A percentile compares a stretch with the other conserved stretches of the same genome.
Evolutionary conservation across 2,797 vertebrate genomes (phyloP).

Genomic region (Macroramphosus scolopax): DNA sequence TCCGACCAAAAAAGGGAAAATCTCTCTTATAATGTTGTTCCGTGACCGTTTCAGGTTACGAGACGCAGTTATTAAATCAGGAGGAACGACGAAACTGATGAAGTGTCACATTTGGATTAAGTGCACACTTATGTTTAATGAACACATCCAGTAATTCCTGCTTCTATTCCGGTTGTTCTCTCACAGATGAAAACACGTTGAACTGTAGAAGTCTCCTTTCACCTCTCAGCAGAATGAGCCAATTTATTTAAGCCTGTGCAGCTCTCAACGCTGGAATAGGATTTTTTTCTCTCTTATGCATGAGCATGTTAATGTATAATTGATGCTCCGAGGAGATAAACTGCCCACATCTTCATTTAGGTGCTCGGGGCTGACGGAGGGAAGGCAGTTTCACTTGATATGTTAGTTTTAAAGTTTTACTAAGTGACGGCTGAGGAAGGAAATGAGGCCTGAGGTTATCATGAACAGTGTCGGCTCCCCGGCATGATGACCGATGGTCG

Average conservation of each 20-base stretch:
- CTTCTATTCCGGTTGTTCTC: conserved; percentile 32
- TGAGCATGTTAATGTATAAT: conserved; percentile 58
- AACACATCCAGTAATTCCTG: conserved; percentile 18
- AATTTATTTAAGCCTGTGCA: conserved; percentile 38
- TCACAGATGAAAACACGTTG: conserved; percentile 15
- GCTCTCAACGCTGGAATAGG: conserved; percentile 37
- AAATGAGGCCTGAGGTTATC: conserved; percentile 43
- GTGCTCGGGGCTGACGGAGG: conserved; percentile 45
- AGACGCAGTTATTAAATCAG: conserved; percentile 21
- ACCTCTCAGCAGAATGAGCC: conserved; percentile 28
- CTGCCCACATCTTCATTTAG: conserved; percentile 60
- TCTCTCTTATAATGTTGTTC: conserved; percentile 1
- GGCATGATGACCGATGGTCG: no score
- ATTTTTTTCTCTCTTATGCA: conserved; percentile 38
- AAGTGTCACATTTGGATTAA: conserved; percentile 27
- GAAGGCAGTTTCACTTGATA: conserved; percentile 56
- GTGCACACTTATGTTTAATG: conserved; percentile 15
- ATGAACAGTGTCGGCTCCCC: conserved; percentile 25
- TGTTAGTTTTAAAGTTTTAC: conserved; percentile 60
- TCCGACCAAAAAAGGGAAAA: neutral
- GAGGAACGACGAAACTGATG: no score
- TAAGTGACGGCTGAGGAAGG: conserved; percentile 31
- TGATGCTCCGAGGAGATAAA: conserved; percentile 65
- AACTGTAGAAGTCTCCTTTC: conserved; percentile 25
- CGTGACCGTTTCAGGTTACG: conserved; percentile 9